phyloP scores from a whole-genome alignment of 2,113 vertebrate genomes.

The Falcunculus frontatus region DNA sequence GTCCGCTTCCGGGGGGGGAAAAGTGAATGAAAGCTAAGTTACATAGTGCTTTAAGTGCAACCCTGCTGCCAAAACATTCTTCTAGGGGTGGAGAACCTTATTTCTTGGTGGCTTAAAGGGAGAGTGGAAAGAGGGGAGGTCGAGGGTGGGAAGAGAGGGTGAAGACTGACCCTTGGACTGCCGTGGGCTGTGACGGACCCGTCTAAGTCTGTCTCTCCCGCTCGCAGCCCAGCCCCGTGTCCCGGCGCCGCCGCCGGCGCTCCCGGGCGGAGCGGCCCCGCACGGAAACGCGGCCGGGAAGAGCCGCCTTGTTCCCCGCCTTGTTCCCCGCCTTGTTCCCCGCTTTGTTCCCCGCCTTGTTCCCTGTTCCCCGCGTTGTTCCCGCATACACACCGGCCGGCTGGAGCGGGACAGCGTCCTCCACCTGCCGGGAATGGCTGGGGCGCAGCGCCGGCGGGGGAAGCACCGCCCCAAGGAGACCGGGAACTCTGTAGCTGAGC shows the following conservation, averaged over 20 bases:
- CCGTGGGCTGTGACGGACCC: background rate
- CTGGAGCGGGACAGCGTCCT: background rate
- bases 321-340: background rate
- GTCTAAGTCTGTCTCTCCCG: background rate
- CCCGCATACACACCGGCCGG: background rate
- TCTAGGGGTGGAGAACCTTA: background rate
- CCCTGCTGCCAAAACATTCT: background rate
- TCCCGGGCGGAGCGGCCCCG: background rate
- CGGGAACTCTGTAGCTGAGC: fast-evolving
- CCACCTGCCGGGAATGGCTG: background rate
- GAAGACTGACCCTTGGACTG: background rate
- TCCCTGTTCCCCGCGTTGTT: background rate
- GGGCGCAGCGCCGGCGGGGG: too few relatives aligned
- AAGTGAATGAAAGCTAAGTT: background rate
- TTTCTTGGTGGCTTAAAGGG: background rate
- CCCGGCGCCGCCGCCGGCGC: background rate
- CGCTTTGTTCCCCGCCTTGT: too few relatives aligned
- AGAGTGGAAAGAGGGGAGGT: fast-evolving
- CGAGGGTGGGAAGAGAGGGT: background rate
- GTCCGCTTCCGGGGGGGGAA: fast-evolving
- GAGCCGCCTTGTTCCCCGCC: too few relatives aligned
- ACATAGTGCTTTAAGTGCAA: background rate
- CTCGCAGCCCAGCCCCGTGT: background rate
- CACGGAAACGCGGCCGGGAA: too few relatives aligned
- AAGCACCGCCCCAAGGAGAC: background rate